A percentile compares a stretch with the other conserved stretches of the same genome.
phyloP scores from a whole-genome alignment of 2,797 vertebrate species.

The Propithecus perrieri region DNA sequence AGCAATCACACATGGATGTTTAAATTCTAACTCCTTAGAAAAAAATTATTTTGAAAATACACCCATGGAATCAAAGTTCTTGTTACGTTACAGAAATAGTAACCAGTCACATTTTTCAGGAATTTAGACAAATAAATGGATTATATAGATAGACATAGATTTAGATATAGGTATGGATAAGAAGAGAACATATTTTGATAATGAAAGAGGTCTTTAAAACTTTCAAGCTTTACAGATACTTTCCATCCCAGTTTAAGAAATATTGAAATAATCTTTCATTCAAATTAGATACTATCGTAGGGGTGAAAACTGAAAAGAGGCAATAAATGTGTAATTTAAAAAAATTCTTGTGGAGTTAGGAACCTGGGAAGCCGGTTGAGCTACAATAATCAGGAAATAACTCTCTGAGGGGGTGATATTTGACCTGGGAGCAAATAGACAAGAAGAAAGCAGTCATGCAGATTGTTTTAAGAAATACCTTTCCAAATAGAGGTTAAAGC shows the following conservation, averaged over 20 bases:
- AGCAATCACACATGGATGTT: not conserved
- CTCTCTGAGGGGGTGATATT: not conserved
- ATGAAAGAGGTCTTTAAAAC: not conserved
- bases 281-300: not conserved
- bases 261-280: not conserved
- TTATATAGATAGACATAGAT: not conserved
- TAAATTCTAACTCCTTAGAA: not conserved
- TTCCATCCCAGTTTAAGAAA: not conserved
- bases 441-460: not conserved
- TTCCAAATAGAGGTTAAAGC: not conserved
- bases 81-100: not conserved
- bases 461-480: not conserved
- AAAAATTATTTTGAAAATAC: not conserved
- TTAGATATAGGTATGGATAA: not conserved
- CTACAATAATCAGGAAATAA: not conserved
- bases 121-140: not conserved
- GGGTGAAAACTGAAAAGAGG: not conserved
- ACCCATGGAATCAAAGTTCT: not conserved
- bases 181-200: not conserved
- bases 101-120: not conserved
- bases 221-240: not conserved
- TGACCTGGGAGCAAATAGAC: not conserved
- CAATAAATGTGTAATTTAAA: constrained; percentile 19
- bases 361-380: not conserved
- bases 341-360: not conserved